Percentiles rank a stretch among this genome's conserved stretches.
Evolutionary conservation across 2,888 invertebrate genomes (phyloP).

Genomic region (Lissonota sp.): DNA sequence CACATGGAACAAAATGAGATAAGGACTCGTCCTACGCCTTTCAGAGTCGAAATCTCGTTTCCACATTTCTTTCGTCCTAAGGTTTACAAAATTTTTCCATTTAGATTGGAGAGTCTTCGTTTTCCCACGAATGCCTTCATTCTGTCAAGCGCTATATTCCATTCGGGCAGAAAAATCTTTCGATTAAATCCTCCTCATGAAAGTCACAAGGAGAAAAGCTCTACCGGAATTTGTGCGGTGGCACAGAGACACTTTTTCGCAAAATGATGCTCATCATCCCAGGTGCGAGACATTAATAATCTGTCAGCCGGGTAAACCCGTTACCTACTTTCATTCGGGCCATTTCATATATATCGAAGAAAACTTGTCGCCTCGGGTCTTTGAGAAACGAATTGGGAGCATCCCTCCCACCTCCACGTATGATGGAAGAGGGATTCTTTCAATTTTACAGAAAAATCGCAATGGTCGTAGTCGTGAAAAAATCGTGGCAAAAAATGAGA

Average conservation of each 20-base stretch:
- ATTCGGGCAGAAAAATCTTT: not conserved
- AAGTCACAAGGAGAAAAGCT: not conserved
- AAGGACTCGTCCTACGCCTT: slow-evolving; percentile 36
- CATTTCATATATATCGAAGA: slow-evolving; percentile 18
- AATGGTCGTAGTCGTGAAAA: no score
- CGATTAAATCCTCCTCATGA: not conserved
- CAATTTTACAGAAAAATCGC: no score
- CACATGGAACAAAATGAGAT: slow-evolving; percentile 17
- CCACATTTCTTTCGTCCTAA: not conserved
- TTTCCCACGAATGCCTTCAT: not conserved
- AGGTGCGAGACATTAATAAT: slow-evolving; percentile 45
- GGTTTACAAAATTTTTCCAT: not conserved
- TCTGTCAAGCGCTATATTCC: not conserved
- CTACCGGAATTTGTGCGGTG: no score
- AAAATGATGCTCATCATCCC: slow-evolving; percentile 12
- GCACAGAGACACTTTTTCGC: not conserved
- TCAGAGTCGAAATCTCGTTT: not conserved
- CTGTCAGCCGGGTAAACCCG: slow-evolving; percentile 44
- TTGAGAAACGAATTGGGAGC: slow-evolving; percentile 2
- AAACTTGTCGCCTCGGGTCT: slow-evolving; percentile 45
- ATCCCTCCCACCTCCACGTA: not conserved
- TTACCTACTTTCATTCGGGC: slow-evolving; percentile 39
- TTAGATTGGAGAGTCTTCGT: not conserved
- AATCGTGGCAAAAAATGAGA: not conserved
- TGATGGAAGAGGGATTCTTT: no score